Conservation (phyloP, 2,113 vertebrate genomes). For the Gopherus evgoodei region DNA sequence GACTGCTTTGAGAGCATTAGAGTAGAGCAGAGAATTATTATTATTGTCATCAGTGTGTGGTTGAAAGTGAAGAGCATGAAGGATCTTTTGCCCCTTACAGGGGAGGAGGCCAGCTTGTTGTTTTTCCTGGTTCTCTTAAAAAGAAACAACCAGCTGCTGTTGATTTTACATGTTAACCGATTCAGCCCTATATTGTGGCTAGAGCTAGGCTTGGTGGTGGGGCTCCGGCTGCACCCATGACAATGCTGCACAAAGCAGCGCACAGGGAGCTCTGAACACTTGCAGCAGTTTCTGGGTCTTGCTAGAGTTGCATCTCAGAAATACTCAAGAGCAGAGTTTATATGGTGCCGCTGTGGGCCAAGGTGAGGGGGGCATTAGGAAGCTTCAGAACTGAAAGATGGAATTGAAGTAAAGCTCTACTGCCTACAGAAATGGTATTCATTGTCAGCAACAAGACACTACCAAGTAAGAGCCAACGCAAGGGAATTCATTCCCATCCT, state of each 20-base stretch:
- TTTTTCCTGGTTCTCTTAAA: conserved; percentile 48
- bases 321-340: not conserved
- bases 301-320: not conserved
- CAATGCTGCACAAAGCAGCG: rapidly evolving
- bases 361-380: not conserved
- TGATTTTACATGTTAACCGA: not conserved
- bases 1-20: not conserved
- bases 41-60: not conserved
- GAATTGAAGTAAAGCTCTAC: not conserved
- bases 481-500: not conserved
- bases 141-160: conserved; percentile 43
- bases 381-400: not conserved
- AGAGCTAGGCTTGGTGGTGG: not conserved
- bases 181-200: not conserved
- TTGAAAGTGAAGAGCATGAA: conserved; percentile 56
- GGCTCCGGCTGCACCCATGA: not conserved
- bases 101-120: conserved; percentile 15
- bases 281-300: not conserved
- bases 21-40: not conserved
- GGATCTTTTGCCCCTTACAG: conserved; percentile 3
- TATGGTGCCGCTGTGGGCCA: not conserved
- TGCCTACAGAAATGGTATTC: not conserved
- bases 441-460: not conserved
- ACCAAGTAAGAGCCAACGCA: not conserved
- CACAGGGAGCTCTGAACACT: not conserved